Base-by-base conservation (phyloP, 1,140 invertebrate genomes). In the Diachasmimorpha longicaudata region DNA sequence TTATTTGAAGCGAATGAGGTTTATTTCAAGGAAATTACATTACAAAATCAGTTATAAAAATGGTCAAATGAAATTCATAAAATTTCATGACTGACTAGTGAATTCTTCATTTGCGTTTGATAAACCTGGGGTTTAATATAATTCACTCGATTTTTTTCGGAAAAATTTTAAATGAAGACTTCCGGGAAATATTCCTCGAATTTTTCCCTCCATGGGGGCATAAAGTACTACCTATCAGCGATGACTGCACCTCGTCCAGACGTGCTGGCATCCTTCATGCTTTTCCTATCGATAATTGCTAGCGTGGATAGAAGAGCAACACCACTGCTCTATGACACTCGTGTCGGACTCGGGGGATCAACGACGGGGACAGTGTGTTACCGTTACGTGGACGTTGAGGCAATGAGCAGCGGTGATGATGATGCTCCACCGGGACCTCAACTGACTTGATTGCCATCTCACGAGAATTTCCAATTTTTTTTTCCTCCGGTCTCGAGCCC, bases 191-290 rank as follows among this genome's bases (percentile, higher is more conserved):
- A 31, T 31, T 31, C 2, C 31, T 2, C 2, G 6, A 31, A 31
- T 31, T 31, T 31, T 3, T 31, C 31, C 31, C 31, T 31, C 2
- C 2, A 6, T 31, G 31, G 48, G 9, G 58, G 11, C 6, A 16
- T 55, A 63, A 63, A 63, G 58, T 63, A 13, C 58, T 63, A 63
- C 58, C 19, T 23, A 58, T n/a, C 21, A 3, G 52, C 8, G 1
- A 58, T 4, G 78, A 52, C 82, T 81, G 80, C 83, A 81, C 84
- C 84, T 82, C 77, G 77, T 77, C 69, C 78, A 78, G 78, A 82
- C 83, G 81, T 83, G 83, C 79, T 76, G 80, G 82, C 77, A 79
- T 81, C 76, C 78, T 76, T 78, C 66, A 70, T 75, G 58, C 46
- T 79, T 74, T 16, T 6, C 31, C 2, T 25, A 36, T 10, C 5